Evolutionary conservation across 2,113 vertebrate species (phyloP).

Genomic region (Oryzias javanicus): DNA sequence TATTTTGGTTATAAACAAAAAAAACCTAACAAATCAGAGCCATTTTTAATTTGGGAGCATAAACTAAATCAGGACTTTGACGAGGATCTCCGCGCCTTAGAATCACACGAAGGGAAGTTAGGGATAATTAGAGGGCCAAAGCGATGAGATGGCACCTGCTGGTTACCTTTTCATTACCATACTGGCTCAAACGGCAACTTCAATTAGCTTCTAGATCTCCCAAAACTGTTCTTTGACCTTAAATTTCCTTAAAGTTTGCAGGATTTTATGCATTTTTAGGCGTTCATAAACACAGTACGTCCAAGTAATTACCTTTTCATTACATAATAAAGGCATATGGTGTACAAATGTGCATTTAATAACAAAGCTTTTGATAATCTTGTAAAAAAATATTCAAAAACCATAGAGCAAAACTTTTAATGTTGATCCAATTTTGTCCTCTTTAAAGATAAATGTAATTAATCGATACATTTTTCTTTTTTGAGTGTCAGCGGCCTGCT

Average conservation of each 20-base stretch:
- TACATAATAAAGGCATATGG: background rate
- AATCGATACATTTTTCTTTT: too few relatives aligned
- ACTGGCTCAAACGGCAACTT: constrained; percentile 31
- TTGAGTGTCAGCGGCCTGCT: too few relatives aligned
- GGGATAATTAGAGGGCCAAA: constrained; percentile 39
- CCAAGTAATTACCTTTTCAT: background rate
- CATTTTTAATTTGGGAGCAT: too few relatives aligned
- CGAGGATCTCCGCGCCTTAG: too few relatives aligned
- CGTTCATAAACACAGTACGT: too few relatives aligned
- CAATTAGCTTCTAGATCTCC: constrained; percentile 5
- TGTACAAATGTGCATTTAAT: background rate
- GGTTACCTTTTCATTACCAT: constrained; percentile 53
- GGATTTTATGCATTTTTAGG: background rate
- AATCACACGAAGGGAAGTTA: constrained; percentile 4
- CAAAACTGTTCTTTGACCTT: background rate
- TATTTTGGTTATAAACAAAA: too few relatives aligned
- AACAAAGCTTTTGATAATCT: background rate
- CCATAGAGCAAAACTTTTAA: too few relatives aligned
- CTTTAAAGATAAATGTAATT: too few relatives aligned
- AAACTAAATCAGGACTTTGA: too few relatives aligned
- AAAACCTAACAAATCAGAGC: too few relatives aligned
- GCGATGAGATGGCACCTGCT: constrained; percentile 36
- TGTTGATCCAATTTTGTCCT: too few relatives aligned
- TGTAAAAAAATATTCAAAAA: background rate
- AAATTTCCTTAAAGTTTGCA: background rate